Evolutionary conservation across 2,888 invertebrate genomes (phyloP), one percentile per base, ranked within the genome.

Genomic region (Conops quadrifasciatus): DNA sequence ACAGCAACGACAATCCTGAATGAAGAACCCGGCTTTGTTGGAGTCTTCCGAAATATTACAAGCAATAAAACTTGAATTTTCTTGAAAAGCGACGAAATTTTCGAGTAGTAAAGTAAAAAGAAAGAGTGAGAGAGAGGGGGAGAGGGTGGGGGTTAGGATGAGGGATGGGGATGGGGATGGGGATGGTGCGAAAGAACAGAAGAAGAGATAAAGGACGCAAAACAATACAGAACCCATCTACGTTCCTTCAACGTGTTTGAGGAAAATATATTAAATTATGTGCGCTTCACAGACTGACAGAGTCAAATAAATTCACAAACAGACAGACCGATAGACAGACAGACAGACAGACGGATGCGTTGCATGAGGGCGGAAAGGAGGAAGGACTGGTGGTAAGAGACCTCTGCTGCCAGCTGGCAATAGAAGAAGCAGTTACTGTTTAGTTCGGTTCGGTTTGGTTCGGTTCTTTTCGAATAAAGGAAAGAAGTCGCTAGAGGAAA

Each of bases 191-290:
- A n/a, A 65, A 65, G 26, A 43, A 43, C n/a, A 62, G 30, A 45
- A 36, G 43, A 4, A 36, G 9, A 36, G 36, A 36, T 36, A 36
- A 36, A 36, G 36, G 36, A 13, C 58, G 19, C 58, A 2, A 36
- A 59, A 60, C 56, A 67, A 70, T n/a, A n/a, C n/a, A n/a, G n/a
- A n/a, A n/a, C n/a, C n/a, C n/a, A n/a, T 64, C 58, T 64, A 47
- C 70, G 68, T 58, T 64, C 64, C 58, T 63, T 63, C 36, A 59
- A 65, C 71, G 64, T 64, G 68, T 72, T 68, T 72, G 68, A 65
- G 64, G 63, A 68, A 72, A 72, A 72, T 58, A 68, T 72, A 72
- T 72, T 72, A 72, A 72, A 72, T 72, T 72, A 72, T 72, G 67
- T 72, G 49, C 68, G 68, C 71, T 49, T 68, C 71, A 59, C 64